Base-by-base conservation (phyloP, 2,113 vertebrate genomes). In the Xiphophorus couchianus region DNA sequence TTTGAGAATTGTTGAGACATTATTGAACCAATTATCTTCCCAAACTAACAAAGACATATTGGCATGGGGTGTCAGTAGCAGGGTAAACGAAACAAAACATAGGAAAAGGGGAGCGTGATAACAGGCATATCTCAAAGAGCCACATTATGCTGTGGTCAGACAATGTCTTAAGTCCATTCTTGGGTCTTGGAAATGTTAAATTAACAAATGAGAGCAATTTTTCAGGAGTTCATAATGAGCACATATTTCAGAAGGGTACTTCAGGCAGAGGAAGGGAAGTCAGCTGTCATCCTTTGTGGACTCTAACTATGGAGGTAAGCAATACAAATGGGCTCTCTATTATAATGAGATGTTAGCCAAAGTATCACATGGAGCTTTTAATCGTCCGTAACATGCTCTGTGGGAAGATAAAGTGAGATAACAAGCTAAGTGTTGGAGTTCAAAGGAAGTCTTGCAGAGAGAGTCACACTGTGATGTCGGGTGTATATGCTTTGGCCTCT, bases 311-410 rank as follows among this genome's bases (percentile, higher is more conserved):
- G 84, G 85, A 85, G 85, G 87, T 88, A 89, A 88, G 88, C 83
- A 90, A 90, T 91, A 92, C 90, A 93, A 93, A 93, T 91, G 86
- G 88, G 85, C 88, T 93, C 88, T 75, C 88, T 85, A 86, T 79
- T 87, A 87, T 93, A 94, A 93, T 90, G 86, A 89, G 90, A 93
- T 84, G 85, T 90, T 88, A 88, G 86, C 88, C 89, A 79, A 76
- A 90, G 90, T 88, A 90, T 90, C 90, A 90, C 88, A 91, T 84
- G 78, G 87, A 92, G 93, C 91, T 93, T 93, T 93, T 94, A 92
- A 92, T 93, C 87, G 88, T 90, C 90, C 82, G 86, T 90, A 91
- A 90, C 91, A 86, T 80, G 90, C 91, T 92, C 91, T 82, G 86
- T 74, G 87, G 90, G 90, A 93, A 91, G 91, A 92, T 89, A 90